Conservation (phyloP, 30 jellyfish, hydroid and myxozoan genomes). For the Catostylus mosaicus region DNA sequence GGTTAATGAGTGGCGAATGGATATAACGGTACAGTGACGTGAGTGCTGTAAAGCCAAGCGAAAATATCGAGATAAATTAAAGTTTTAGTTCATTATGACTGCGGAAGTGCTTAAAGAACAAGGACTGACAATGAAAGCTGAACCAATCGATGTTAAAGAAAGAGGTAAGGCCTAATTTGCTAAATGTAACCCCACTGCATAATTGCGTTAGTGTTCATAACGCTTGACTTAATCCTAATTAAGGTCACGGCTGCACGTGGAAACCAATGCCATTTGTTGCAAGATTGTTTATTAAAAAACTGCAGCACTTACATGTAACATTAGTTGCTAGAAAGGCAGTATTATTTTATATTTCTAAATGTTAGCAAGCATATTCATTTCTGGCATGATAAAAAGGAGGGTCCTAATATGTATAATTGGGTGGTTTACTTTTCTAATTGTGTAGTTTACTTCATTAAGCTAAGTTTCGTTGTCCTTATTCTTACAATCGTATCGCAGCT, state of each 20-base stretch:
- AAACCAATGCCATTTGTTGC: too few relatives aligned
- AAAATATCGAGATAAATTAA: constrained; percentile 19
- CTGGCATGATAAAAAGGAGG: too few relatives aligned
- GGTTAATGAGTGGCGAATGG: constrained; percentile 57
- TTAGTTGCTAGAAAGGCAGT: too few relatives aligned
- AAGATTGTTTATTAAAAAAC: not conserved
- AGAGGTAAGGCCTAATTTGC: constrained; percentile 42
- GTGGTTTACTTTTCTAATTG: too few relatives aligned
- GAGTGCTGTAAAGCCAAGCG: constrained; percentile 33
- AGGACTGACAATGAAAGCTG: constrained; percentile 57
- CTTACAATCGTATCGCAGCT: too few relatives aligned
- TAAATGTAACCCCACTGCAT: constrained; percentile 48
- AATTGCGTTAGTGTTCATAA: constrained; percentile 60
- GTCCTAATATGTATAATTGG: too few relatives aligned
- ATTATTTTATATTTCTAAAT: too few relatives aligned
- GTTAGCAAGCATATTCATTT: too few relatives aligned
- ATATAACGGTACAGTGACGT: constrained; percentile 58
- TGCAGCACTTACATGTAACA: too few relatives aligned
- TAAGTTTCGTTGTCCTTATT: too few relatives aligned
- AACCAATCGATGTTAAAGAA: constrained; percentile 62
- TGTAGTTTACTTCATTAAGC: too few relatives aligned
- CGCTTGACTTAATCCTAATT: constrained; percentile 72
- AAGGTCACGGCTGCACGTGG: constrained; percentile 77
- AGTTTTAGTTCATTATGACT: constrained; percentile 26
- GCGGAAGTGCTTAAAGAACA: constrained; percentile 64